Base-by-base conservation (phyloP, 2,113 vertebrate species). In the Phainopepla nitens region DNA sequence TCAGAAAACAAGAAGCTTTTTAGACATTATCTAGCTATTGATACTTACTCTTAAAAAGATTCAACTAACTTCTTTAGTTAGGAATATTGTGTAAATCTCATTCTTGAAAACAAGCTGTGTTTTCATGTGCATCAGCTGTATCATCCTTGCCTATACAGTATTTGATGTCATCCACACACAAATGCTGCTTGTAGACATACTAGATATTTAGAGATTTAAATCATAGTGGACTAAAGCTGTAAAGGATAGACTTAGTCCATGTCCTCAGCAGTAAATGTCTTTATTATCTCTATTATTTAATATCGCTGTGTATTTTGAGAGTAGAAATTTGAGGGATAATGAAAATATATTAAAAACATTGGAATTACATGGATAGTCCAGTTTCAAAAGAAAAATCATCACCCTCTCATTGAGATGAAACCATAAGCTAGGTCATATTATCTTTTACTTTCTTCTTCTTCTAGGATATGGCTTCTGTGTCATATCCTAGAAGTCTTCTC, bases 391-490 rank as follows among this genome's bases (percentile, higher is more conserved):
- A 79, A 54, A 62, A 84, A 35, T 14, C 3, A 6, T 57, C 27
- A 28, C 15, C 6, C 44, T 75, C 8, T 66, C 2, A 1, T 27
- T 60, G 44, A 39, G 17, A 29, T n/a, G 51, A 72, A 79, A 51
- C 7, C 4, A 8, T 47, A 51, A 64, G 0, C 11, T 51, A 53
- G 17, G 44, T 36, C 5, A 13, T 39, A 36, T 57, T 0, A 73
- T 47, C n/a, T 42, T 14, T 57, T 17, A 35, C 29, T 60, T 82
- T 25, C 11, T 78, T 84, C 22, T 21, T 57, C 3, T 65, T 75
- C 17, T n/a, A n/a, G n/a, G n/a, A n/a, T n/a, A n/a, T n/a, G 19
- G 4, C 6, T 71, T 66, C 42, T 84, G 49, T 81, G 42, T 8
- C 61, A 18, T 31, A 24, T 39, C 6, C 22, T 20, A 10, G 39